Evolutionary conservation across 1,140 invertebrate genomes (phyloP).

Genomic region (Arion vulgaris): DNA sequence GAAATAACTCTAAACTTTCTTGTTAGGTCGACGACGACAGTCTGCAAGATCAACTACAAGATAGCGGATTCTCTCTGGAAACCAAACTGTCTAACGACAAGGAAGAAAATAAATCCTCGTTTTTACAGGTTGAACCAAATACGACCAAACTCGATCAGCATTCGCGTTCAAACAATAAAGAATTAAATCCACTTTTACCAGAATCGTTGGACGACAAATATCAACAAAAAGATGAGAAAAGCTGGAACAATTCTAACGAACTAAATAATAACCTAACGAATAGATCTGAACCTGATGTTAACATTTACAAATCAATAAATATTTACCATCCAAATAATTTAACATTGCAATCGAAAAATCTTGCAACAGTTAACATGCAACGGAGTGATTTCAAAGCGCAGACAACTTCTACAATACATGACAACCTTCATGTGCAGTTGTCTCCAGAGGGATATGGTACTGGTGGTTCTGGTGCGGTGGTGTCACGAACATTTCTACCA

Average conservation of each 20-base stretch:
- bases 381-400: too few species aligned
- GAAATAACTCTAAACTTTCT: too few species aligned
- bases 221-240: neutral
- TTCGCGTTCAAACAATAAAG: neutral
- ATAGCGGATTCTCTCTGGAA: neutral
- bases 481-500: too few species aligned
- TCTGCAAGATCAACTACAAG: constrained; percentile 6
- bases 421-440: too few species aligned
- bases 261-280: neutral
- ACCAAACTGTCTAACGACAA: neutral
- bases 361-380: too few species aligned
- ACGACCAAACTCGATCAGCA: neutral
- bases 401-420: too few species aligned
- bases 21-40: constrained; percentile 3
- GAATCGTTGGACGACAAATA: neutral
- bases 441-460: too few species aligned
- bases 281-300: neutral
- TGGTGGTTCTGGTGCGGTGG: too few species aligned
- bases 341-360: too few species aligned
- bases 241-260: neutral
- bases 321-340: too few species aligned
- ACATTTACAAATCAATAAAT: neutral
- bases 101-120: neutral
- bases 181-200: neutral
- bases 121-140: neutral